Evolutionary conservation across 2,797 vertebrate species (phyloP).

Genomic region (Oophaga sylvatica): DNA sequence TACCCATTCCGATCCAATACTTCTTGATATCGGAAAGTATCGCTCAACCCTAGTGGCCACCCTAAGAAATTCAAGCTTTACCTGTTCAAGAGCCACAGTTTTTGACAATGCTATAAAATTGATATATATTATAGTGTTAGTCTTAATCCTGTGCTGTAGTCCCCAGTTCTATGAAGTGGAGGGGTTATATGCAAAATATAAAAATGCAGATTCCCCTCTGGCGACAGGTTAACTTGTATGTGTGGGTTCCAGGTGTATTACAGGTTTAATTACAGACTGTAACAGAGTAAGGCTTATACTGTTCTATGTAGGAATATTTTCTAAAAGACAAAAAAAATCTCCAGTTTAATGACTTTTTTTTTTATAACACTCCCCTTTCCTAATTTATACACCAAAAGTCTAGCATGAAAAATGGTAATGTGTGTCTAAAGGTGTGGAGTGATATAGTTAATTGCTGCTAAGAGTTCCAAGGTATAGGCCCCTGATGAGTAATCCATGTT

Average conservation of each 20-base stretch:
- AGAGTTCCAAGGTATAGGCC: conserved; percentile 18
- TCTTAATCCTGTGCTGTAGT: no score
- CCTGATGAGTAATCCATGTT: conserved; percentile 38
- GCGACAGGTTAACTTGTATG: background rate
- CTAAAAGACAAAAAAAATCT: background rate
- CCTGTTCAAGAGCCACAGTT: background rate
- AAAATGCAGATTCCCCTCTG: background rate
- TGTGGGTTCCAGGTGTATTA: background rate
- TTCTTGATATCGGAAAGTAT: no score
- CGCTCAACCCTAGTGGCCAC: no score
- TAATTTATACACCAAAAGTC: background rate
- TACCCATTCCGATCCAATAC: no score
- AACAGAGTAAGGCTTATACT: background rate
- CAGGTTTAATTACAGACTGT: background rate
- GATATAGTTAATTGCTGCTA: conserved; percentile 41
- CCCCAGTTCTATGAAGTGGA: background rate
- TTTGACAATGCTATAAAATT: background rate
- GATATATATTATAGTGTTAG: background rate
- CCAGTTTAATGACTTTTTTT: background rate
- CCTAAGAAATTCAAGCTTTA: background rate
- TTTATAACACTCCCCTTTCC: background rate
- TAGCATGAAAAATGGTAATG: conserved; percentile 1
- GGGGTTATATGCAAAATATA: background rate
- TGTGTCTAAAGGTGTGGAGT: conserved; percentile 35
- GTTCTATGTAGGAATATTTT: conserved; percentile 2